Conservation (phyloP, 2,113 vertebrate genomes). For the Oryzias melastigma region DNA sequence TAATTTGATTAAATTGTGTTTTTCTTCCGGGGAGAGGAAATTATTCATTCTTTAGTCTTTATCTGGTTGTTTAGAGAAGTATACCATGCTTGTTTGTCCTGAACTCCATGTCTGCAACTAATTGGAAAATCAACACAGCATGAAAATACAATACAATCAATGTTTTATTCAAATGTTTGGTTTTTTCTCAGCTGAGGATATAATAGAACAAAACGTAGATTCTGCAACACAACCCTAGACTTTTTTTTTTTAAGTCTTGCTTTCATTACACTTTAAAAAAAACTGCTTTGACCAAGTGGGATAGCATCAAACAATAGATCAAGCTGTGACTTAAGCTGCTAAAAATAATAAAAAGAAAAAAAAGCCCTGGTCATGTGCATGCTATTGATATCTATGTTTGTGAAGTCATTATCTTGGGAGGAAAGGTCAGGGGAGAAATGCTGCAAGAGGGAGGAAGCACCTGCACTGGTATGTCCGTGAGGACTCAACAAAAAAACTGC, state of each 20-base stretch:
- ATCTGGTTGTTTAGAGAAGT: too few relatives aligned
- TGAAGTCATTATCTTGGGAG: conserved; percentile 33
- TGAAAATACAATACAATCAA: conserved; percentile 26
- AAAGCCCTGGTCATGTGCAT: conserved; percentile 26
- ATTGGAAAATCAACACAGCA: conserved; percentile 12
- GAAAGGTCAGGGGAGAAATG: conserved; percentile 37
- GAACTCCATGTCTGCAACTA: neutral
- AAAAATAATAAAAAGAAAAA: conserved; percentile 51
- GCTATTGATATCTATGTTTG: conserved; percentile 29
- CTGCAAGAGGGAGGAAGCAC: conserved; percentile 56
- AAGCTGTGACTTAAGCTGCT: conserved; percentile 40
- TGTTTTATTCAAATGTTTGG: too few relatives aligned
- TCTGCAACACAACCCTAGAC: neutral
- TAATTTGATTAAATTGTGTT: too few relatives aligned
- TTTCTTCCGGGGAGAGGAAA: too few relatives aligned
- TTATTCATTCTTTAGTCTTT: too few relatives aligned
- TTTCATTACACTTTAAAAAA: conserved; percentile 23
- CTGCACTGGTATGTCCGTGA: conserved; percentile 27
- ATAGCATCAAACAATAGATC: conserved; percentile 50
- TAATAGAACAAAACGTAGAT: conserved; percentile 22
- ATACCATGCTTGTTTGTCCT: too few relatives aligned
- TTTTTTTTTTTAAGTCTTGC: conserved; percentile 4
- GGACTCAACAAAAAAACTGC: neutral
- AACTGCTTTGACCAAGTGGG: conserved; percentile 19
- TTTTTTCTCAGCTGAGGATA: too few relatives aligned